Evolutionary conservation across 2,797 vertebrate genomes (phyloP), one percentile per base, ranked within the genome.

Genomic region (Pangasius sanitwongsei): DNA sequence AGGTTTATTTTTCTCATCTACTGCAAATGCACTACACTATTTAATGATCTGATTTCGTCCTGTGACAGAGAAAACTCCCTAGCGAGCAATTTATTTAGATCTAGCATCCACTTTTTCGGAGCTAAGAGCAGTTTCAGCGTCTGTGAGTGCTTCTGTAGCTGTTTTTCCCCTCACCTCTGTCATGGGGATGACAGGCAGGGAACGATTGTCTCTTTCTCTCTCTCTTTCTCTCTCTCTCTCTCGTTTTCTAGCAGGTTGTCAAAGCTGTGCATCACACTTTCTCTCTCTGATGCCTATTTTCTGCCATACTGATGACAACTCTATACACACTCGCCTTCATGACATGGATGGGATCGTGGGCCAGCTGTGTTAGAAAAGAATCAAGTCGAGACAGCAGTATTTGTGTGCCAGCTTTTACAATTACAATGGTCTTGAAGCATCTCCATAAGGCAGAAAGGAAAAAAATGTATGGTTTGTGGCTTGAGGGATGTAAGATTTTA

Each of bases 261-360:
- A 93, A 90, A 92, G 91, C 94, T 90, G 90, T 92, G 90, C 93
- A 88, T 75, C 91, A 75, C 89, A 90, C 89, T 92, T 88, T 53
- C 82, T 86, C 90, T 93, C 91, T 53, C 82, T 94, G 92, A 93
- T 94, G 94, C 94, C 91, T 92, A 75, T 91, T 92, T 90, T 90
- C 83, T 70, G 88, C 72, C 86, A 89, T 50, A 77, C 87, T 89
- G 91, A 90, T 89, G 92, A 92, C 89, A 93, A 92, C 91, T 92
- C 86, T 89, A 86, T 91, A 90, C 84, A 89, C 87, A 84, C 89
- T 53, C 23, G n/a, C 85, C 77, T 91, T 88, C 72, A 80, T 90
- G 91, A 92, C 91, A 92, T 12, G 20, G 91, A 87, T 91, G 91
- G 91, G 93, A 90, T 94, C 89, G 59, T 91, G 69, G 85, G 86